A percentile compares a stretch with the other conserved stretches of the same genome.
These are phyloP conservation scores for Drosophila phalerata DNA, from an alignment of 2,888 invertebrate species.

Conservation along the genomic window DNA sequence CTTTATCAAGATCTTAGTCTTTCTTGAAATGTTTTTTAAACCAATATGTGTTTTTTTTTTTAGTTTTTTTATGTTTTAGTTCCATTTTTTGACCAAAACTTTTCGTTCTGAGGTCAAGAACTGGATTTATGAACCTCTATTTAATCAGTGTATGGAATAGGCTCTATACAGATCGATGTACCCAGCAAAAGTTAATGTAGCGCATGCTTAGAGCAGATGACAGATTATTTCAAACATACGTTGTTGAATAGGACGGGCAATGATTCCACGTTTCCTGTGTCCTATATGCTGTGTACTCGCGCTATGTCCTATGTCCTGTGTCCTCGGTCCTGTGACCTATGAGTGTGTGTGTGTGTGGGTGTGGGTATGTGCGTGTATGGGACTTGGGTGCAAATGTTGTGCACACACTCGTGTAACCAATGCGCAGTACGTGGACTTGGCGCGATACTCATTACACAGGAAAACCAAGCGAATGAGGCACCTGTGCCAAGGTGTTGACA, in stretches of 20 bases:
- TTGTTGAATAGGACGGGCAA: constrained; percentile 12
- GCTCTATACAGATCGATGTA: neutral
- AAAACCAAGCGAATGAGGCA: constrained; percentile 51
- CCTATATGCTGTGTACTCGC: constrained; percentile 2
- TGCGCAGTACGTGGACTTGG: constrained; percentile 46
- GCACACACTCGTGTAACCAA: constrained; percentile 47
- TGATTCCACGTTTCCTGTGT: constrained; percentile 9
- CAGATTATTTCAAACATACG: constrained; percentile 37
- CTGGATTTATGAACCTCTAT: no score
- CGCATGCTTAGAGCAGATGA: constrained; percentile 32
- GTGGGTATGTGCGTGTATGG: constrained; percentile 29
- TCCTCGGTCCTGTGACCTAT: constrained; percentile 26
- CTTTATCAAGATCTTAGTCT: no score
- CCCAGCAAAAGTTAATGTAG: neutral
- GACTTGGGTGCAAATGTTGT: constrained; percentile 29
- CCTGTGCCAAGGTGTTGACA: constrained; percentile 71
- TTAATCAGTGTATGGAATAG: neutral
- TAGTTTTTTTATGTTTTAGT: no score
- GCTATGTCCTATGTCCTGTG: constrained; percentile 18
- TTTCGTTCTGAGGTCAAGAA: no score
- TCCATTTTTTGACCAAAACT: no score
- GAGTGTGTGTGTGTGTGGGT: neutral
- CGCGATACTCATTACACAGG: constrained; percentile 54
- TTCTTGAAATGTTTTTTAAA: no score
- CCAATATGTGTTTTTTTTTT: no score